These are phyloP conservation scores for Cephus sareptanus DNA, from an alignment of 2,888 invertebrate species.

Conservation along the genomic window DNA sequence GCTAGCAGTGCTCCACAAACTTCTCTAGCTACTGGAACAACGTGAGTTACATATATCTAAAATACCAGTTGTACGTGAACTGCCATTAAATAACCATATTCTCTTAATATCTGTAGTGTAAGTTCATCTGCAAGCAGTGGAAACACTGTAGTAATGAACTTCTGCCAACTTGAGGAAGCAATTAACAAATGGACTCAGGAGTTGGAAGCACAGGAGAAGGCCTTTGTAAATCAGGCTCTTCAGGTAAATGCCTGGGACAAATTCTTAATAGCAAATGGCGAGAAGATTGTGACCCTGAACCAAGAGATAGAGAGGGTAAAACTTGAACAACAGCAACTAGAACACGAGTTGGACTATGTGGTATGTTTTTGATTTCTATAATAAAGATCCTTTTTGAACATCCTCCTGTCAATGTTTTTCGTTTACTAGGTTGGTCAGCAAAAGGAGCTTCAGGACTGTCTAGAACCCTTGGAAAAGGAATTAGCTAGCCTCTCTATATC, in stretches of 20 bases:
- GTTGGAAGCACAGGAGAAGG: conserved; percentile 91
- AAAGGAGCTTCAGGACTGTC: conserved; percentile 88
- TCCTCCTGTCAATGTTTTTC: too few relatives aligned
- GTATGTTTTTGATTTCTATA: conserved; percentile 37
- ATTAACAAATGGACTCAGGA: conserved; percentile 96
- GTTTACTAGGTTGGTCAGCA: conserved; percentile 79
- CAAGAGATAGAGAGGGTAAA: conserved; percentile 90
- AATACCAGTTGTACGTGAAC: background rate
- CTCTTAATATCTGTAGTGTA: conserved; percentile 42
- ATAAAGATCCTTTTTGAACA: too few relatives aligned
- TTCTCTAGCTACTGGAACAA: conserved; percentile 53
- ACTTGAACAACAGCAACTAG: conserved; percentile 87
- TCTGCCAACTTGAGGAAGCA: conserved; percentile 87
- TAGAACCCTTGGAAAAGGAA: conserved; percentile 87
- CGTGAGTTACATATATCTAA: conserved; percentile 34
- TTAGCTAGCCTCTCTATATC: conserved; percentile 75
- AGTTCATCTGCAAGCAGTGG: conserved; percentile 52
- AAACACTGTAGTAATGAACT: conserved; percentile 73
- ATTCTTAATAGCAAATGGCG: conserved; percentile 88
- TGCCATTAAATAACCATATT: conserved; percentile 1
- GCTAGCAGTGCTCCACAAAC: conserved; percentile 48
- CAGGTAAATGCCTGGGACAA: conserved; percentile 97
- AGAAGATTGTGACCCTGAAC: conserved; percentile 90
- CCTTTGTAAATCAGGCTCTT: conserved; percentile 93
- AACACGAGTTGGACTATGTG: conserved; percentile 94